Conservation (phyloP, 2,113 vertebrate genomes). For the Apodemus speciosus region DNA sequence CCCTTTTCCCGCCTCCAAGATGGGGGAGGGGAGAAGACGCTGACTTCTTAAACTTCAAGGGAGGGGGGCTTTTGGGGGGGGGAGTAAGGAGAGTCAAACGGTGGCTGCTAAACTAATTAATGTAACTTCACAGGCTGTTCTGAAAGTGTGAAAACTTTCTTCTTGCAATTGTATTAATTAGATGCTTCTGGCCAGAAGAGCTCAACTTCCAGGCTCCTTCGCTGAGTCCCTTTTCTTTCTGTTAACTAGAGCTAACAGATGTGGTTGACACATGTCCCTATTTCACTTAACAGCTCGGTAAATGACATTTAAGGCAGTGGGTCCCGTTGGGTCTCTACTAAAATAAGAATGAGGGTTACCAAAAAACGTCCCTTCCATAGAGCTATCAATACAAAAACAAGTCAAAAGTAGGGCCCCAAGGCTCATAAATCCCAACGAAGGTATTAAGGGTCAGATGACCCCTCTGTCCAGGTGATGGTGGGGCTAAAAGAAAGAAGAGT, state of each 20-base stretch:
- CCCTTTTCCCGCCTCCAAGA: background rate
- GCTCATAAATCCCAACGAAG: slow-evolving; percentile 4
- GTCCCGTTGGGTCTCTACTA: slow-evolving; percentile 75
- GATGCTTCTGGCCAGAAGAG: slow-evolving; percentile 80
- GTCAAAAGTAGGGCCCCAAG: background rate
- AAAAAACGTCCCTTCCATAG: slow-evolving; percentile 44
- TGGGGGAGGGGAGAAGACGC: slow-evolving; percentile 13
- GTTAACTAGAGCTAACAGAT: slow-evolving; percentile 84
- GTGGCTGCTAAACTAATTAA: slow-evolving; percentile 84
- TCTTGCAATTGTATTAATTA: slow-evolving; percentile 83
- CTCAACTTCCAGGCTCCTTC: slow-evolving; percentile 77
- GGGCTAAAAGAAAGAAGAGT: slow-evolving; percentile 60
- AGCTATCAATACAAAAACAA: background rate
- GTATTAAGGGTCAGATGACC: slow-evolving; percentile 38
- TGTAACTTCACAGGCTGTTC: slow-evolving; percentile 82
- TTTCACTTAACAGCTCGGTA: slow-evolving; percentile 82
- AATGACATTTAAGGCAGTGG: slow-evolving; percentile 84
- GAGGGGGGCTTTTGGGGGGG: too few species aligned
- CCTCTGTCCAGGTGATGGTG: slow-evolving; percentile 75
- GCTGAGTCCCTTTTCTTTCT: slow-evolving; percentile 77
- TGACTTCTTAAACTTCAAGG: slow-evolving; percentile 79
- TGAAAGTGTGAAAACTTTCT: slow-evolving; percentile 85
- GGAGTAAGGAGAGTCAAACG: slow-evolving; percentile 64
- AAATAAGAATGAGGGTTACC: slow-evolving; percentile 45
- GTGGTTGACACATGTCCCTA: slow-evolving; percentile 84